phyloP scores from a whole-genome alignment of 1,140 invertebrate species.

The Papilio polyxenes region DNA sequence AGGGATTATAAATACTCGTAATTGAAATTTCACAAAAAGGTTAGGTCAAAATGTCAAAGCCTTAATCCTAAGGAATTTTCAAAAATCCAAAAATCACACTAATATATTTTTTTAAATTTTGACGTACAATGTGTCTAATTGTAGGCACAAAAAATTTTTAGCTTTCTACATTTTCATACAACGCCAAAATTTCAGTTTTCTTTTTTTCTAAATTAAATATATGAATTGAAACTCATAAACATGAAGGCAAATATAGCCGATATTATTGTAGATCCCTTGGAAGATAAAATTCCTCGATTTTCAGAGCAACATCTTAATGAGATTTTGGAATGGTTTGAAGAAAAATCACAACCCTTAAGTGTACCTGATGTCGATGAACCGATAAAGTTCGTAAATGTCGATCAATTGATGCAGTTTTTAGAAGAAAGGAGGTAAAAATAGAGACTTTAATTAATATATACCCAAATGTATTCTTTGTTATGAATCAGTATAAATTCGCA shows the following conservation, averaged over 20 bases:
- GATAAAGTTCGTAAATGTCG: slow-evolving; percentile 63
- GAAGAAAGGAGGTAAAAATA: slow-evolving; percentile 64
- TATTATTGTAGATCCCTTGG: slow-evolving; percentile 50
- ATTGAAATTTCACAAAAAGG: too few relatives aligned
- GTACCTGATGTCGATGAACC: slow-evolving; percentile 56
- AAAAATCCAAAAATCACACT: background rate
- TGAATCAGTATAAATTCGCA: background rate
- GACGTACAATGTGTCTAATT: background rate
- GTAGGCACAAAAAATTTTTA: background rate
- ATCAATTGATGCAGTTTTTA: slow-evolving; percentile 63
- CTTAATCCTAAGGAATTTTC: background rate
- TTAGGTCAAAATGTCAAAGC: too few relatives aligned
- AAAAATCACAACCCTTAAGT: slow-evolving; percentile 57
- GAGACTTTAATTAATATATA: slow-evolving; percentile 28
- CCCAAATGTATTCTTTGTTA: background rate
- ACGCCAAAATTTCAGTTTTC: background rate
- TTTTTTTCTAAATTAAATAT: background rate
- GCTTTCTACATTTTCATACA: background rate
- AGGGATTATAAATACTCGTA: too few relatives aligned
- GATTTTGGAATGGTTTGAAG: slow-evolving; percentile 66
- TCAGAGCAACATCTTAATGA: slow-evolving; percentile 61
- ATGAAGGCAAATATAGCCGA: slow-evolving; percentile 3
- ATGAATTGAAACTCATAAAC: background rate
- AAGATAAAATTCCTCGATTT: slow-evolving; percentile 55
- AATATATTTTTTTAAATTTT: background rate